Base-by-base conservation (phyloP, 2,797 vertebrate species). In the Chromobotia macracanthus region DNA sequence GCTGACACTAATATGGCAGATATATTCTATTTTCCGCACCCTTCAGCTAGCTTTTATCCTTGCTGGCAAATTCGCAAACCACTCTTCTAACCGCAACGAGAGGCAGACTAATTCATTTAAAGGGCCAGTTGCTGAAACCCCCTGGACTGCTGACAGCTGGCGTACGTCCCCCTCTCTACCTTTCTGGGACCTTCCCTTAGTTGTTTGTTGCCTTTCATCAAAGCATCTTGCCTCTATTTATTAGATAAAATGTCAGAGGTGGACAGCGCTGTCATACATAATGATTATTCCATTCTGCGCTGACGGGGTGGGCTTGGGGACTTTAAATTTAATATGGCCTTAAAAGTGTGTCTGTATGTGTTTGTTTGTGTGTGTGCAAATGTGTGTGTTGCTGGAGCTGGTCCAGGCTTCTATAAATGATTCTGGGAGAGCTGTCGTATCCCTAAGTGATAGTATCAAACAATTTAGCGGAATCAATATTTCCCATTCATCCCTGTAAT, bases 1-100 rank as follows among this genome's bases (percentile, higher is more conserved):
- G 89, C 92, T 94, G 91, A 93, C 91, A 93, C 93, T 94, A 95
- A 94, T 95, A 94, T 95, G 92, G 93, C 92, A 95, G 95, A 82
- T 95, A 92, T 95, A 95, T 95, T 94, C 90, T 88, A 93, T 94
- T 96, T 95, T 92, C 88, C 90, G 83, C 86, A 86, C 84, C 85
- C 86, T 87, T 88, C 87, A 87, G 89, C 90, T 89, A 86, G 83
- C 84, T 82, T 83, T 74, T 86, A 81, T 77, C 85, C 85, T 87
- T 80, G 67, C 80, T 84, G 76, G 73, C 81, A 80, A 79, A 82
- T 88, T 87, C 84, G 86, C 87, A 90, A 88, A 88, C 86, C 84
- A 79, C 87, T 87, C 89, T 79, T 83, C 87, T 81, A 86, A 92
- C 90, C 88, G 90, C 89, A 92, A 93, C 92, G 92, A 93, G 81